Evolutionary conservation across 2,113 vertebrate genomes (phyloP).

Genomic region (Cepphus grylle): DNA sequence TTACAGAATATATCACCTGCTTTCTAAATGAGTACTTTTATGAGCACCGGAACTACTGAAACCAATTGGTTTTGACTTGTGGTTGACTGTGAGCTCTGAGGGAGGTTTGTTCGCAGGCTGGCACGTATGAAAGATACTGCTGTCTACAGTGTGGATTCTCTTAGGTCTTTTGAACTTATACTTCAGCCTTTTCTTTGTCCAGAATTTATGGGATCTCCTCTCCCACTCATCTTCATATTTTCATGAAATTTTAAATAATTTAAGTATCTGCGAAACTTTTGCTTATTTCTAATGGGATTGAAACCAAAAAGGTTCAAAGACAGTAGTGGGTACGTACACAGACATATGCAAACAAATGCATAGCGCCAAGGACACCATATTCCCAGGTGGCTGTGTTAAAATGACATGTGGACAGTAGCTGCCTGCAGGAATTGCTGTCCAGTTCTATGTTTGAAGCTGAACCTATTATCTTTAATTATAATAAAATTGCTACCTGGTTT

Average conservation of each 20-base stretch:
- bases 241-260: neutral
- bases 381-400: neutral
- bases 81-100: neutral
- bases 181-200: neutral
- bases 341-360: neutral
- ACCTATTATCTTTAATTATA: constrained; percentile 1
- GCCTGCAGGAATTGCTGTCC: constrained; percentile 5
- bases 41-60: neutral
- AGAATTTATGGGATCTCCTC: neutral
- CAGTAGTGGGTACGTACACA: neutral
- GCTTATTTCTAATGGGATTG: neutral
- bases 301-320: neutral
- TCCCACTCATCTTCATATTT: neutral
- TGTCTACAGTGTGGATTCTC: neutral
- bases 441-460: neutral
- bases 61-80: neutral
- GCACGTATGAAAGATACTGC: accelerated
- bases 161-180: neutral
- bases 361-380: neutral
- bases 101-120: neutral
- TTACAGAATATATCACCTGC: neutral
- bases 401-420: neutral
- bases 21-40: neutral
- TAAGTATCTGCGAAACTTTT: neutral
- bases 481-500: neutral